Evolutionary conservation across 2,797 vertebrate genomes (phyloP).

Genomic region (Cuculus canorus): DNA sequence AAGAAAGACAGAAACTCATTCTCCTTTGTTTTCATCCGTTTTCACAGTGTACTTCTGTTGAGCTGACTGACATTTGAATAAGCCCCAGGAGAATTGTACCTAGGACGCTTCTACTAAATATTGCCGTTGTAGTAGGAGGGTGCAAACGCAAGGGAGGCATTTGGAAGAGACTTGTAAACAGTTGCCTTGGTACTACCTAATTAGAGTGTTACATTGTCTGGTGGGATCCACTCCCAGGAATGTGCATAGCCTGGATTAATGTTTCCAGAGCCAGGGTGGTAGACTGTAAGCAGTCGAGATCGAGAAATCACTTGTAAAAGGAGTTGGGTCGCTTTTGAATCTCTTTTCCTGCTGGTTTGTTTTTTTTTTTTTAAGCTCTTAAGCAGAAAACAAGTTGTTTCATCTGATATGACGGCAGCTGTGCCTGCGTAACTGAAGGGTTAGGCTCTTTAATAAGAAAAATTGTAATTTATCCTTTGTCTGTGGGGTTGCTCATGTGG

Average conservation of each 20-base stretch:
- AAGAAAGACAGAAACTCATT: background rate
- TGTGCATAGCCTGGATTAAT: slow-evolving; percentile 45
- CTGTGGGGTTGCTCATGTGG: background rate
- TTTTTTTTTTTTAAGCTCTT: too few relatives aligned
- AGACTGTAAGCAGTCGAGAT: slow-evolving; percentile 19
- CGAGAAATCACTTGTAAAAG: background rate
- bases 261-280: slow-evolving; percentile 38
- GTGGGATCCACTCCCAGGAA: slow-evolving; percentile 56
- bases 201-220: slow-evolving; percentile 60
- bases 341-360: background rate
- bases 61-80: slow-evolving; percentile 52
- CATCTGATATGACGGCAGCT: background rate
- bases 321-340: background rate
- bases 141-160: slow-evolving; percentile 54
- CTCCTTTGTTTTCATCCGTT: slow-evolving; percentile 27
- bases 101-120: slow-evolving; percentile 54
- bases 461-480: background rate
- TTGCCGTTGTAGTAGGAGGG: slow-evolving; percentile 55
- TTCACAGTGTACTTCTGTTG: slow-evolving; percentile 36
- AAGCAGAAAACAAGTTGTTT: background rate
- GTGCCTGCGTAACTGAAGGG: background rate
- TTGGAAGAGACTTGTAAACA: slow-evolving; percentile 66
- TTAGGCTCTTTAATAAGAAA: background rate
- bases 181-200: slow-evolving; percentile 62
- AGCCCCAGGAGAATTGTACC: slow-evolving; percentile 56